Base-by-base conservation (phyloP, 2,113 vertebrate genomes). In the Misgurnus mizolepis region DNA sequence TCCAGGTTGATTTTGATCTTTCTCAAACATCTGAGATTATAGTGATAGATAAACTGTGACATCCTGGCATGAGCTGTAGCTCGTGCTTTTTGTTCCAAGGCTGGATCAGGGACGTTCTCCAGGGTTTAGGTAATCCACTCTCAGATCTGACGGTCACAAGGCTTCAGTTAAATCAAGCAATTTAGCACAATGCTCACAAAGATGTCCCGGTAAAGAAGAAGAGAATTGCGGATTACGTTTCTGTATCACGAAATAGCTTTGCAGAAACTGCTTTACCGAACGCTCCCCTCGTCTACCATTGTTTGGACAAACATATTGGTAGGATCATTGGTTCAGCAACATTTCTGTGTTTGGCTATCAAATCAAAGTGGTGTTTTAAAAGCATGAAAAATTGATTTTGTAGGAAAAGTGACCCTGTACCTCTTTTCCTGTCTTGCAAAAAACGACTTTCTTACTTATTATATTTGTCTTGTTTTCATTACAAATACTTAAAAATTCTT, bases 101-200 rank as follows among this genome's bases (percentile, higher is more conserved):
- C 60, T 67, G 75, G 75, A 66, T 34, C 62, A 77, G 62, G 27
- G 34, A 55, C 66, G 74, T 66, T 65, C 74, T 76, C 62, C 34
- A 66, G 75, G 34, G 4, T 27, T 53, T 41, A 49, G 62, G 39
- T 90, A 90, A 90, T 90, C 88, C 87, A 68, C 84, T 80, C 82
- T 8, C 83, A 85, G 86, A 75, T 73, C 85, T 84, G 81, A 87
- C 85, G 85, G 87, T 88, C 86, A 88, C 79, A 45, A 80, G 80
- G 10, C 85, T 81, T 90, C 82, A 71, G 83, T 73, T 73, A 89
- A 89, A 80, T 88, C 84, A 77, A 89, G 87, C 86, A 85, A 82
- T 89, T 91, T 88, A 88, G 85, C 82, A 69, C 74, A 82, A 73
- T 86, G 79, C 70, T 41, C 27, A 34, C 56, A 27, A 49, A 65